Conservation (phyloP, 2,888 invertebrate species). For the Cylindroiulus punctatus region DNA sequence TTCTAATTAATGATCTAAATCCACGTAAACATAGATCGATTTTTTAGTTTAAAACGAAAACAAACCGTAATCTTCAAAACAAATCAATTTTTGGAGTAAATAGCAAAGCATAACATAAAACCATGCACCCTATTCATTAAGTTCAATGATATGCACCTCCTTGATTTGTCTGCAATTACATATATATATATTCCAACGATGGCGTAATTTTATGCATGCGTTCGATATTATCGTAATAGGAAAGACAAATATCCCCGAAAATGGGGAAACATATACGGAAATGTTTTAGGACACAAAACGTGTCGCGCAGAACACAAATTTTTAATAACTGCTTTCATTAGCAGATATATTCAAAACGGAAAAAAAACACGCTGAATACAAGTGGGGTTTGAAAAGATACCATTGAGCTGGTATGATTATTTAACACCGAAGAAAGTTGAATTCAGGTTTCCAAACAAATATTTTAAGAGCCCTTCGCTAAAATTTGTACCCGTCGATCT, state of each 20-base stretch:
- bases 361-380: background rate
- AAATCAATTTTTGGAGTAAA: too few relatives aligned
- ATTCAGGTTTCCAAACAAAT: constrained; percentile 29
- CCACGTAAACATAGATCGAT: too few relatives aligned
- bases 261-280: too few relatives aligned
- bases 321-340: background rate
- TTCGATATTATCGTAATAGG: background rate
- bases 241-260: background rate
- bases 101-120: too few relatives aligned
- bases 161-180: too few relatives aligned
- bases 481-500: constrained; percentile 17
- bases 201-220: too few relatives aligned
- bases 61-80: too few relatives aligned
- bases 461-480: constrained; percentile 48
- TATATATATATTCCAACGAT: too few relatives aligned
- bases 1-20: too few relatives aligned
- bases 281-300: background rate
- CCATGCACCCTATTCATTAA: too few relatives aligned
- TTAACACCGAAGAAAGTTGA: constrained; percentile 30
- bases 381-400: background rate
- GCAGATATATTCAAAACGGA: background rate
- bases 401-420: background rate
- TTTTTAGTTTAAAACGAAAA: too few relatives aligned
- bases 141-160: too few relatives aligned
- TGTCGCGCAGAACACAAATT: background rate